A percentile compares a stretch with the other conserved stretches of the same genome.
These are phyloP conservation scores for Mungos mungo DNA, from an alignment of 2,113 vertebrate species.

Conservation along the genomic window DNA sequence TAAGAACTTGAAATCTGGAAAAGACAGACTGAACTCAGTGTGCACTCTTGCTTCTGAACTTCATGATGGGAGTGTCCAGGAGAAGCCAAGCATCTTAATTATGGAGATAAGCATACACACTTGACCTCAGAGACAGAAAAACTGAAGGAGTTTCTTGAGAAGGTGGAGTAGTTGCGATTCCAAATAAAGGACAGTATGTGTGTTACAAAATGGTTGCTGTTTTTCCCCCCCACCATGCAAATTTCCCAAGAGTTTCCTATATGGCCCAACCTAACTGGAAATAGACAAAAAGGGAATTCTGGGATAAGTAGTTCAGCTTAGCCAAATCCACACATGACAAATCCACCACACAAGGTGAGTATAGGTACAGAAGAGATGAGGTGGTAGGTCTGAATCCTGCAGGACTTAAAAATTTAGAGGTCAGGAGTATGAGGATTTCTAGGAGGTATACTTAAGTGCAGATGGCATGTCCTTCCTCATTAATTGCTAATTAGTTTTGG, in stretches of 20 bases:
- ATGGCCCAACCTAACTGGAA: neutral
- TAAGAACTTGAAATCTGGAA: neutral
- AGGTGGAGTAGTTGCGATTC: neutral
- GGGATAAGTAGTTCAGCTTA: neutral
- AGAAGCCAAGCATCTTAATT: neutral
- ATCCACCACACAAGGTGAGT: neutral
- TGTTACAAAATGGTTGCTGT: neutral
- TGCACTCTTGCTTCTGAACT: neutral
- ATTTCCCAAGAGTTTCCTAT: neutral
- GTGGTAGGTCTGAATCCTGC: neutral
- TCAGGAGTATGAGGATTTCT: neutral
- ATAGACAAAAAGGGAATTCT: neutral
- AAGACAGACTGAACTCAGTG: neutral
- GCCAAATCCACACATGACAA: neutral
- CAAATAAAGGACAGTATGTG: neutral
- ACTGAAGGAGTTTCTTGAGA: neutral
- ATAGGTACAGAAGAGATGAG: neutral
- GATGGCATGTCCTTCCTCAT: neutral
- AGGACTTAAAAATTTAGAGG: neutral
- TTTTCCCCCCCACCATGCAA: rapidly evolving
- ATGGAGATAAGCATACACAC: neutral
- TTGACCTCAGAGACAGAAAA: neutral
- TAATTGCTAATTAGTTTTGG: neutral
- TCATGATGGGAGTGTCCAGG: neutral
- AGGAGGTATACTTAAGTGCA: neutral